These are phyloP conservation scores for Acanthosepion esculentum DNA, from an alignment of 2,888 invertebrate genomes.

Conservation along the genomic window DNA sequence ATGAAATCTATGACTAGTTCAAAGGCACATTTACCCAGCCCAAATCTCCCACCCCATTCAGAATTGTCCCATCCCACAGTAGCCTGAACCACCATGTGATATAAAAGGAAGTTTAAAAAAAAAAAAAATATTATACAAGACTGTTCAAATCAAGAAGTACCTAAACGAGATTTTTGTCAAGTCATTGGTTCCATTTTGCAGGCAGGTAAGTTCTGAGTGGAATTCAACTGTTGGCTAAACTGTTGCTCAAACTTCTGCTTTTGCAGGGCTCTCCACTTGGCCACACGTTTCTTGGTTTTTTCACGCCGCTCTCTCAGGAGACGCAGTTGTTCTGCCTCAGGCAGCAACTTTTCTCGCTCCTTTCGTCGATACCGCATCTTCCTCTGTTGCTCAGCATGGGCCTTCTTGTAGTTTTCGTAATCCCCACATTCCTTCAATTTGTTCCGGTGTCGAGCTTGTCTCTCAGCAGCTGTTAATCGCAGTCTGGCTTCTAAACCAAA, in stretches of 20 bases:
- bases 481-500: constrained; percentile 14
- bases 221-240: not conserved
- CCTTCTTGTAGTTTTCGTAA: constrained; percentile 9
- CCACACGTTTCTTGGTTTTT: constrained; percentile 33
- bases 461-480: not conserved
- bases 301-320: not conserved
- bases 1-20: too few relatives aligned
- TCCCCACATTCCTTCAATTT: constrained; percentile 20
- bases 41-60: too few relatives aligned
- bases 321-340: not conserved
- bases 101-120: too few relatives aligned
- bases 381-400: not conserved
- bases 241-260: not conserved
- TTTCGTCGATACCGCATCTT: not conserved
- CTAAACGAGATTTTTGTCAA: not conserved
- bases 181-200: not conserved
- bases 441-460: not conserved
- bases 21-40: too few relatives aligned
- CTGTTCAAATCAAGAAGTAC: not conserved
- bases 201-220: not conserved
- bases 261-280: not conserved
- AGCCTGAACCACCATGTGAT: too few relatives aligned
- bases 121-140: too few relatives aligned
- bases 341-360: not conserved
- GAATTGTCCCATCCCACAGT: too few relatives aligned